Conservation (phyloP, 2,888 invertebrate genomes). For the Thecophora atra region DNA sequence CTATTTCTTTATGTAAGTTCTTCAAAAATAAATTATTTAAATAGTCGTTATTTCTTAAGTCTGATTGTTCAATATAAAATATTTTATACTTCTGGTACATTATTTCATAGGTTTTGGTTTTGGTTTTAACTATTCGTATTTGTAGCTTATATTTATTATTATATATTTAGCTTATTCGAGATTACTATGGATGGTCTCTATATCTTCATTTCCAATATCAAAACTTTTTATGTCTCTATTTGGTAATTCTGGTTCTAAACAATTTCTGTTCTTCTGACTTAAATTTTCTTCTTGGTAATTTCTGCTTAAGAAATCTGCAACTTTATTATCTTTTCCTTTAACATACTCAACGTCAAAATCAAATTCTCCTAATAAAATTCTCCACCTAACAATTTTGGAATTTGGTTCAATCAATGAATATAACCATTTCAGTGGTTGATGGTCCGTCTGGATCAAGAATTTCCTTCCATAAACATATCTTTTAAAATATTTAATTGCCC, state of each 20-base stretch:
- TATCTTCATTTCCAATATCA: no score
- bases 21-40: background rate
- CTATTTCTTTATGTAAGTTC: constrained; percentile 20
- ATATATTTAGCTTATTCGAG: constrained; percentile 24
- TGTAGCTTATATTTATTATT: background rate
- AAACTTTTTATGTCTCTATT: no score
- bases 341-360: no score
- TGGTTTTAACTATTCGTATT: background rate
- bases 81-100: constrained; percentile 5
- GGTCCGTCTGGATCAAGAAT: constrained; percentile 40
- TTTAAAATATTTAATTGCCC: constrained; percentile 41
- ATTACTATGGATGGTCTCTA: constrained; percentile 42
- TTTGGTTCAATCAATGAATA: constrained; percentile 29
- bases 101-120: background rate
- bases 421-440: constrained; percentile 40
- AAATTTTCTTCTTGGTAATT: no score
- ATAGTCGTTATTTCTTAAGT: background rate
- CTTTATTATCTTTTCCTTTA: no score
- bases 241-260: no score
- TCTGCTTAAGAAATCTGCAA: no score
- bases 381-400: constrained; percentile 28
- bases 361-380: no score
- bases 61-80: background rate
- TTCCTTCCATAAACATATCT: constrained; percentile 39
- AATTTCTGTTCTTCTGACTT: no score